These are phyloP conservation scores for Myodes glareolus DNA, from an alignment of 2,113 vertebrate species.

Conservation along the genomic window DNA sequence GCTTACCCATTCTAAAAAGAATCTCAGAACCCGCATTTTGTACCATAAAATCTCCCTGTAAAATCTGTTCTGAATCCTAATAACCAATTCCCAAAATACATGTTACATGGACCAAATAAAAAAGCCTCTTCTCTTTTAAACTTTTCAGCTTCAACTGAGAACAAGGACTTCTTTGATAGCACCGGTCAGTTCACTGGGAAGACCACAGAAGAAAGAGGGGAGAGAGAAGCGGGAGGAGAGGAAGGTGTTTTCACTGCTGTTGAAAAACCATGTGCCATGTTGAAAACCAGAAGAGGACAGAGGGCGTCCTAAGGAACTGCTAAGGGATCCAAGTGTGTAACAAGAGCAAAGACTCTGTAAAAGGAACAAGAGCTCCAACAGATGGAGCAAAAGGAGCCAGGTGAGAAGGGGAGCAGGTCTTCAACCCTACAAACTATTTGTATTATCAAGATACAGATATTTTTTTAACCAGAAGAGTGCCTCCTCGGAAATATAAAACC, in stretches of 20 bases:
- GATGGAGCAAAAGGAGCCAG: slow-evolving; percentile 19
- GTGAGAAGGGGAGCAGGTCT: neutral
- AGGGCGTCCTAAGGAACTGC: neutral
- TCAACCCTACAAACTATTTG: neutral
- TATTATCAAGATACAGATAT: neutral
- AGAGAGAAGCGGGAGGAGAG: neutral
- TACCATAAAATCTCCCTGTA: neutral
- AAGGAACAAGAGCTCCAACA: slow-evolving; percentile 52
- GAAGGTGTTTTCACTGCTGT: neutral
- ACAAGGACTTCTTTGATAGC: neutral
- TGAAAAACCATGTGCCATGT: neutral
- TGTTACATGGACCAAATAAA: neutral
- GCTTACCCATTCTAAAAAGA: slow-evolving; percentile 43
- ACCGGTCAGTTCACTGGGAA: neutral
- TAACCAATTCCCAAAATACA: neutral
- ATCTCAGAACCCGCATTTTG: slow-evolving; percentile 11
- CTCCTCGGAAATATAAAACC: slow-evolving; percentile 46
- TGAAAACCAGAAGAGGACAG: neutral
- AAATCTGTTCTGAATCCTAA: slow-evolving; percentile 39
- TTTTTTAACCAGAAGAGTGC: slow-evolving; percentile 38
- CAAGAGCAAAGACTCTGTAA: slow-evolving; percentile 17
- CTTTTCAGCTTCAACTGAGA: neutral
- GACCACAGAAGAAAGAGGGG: neutral
- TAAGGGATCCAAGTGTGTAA: neutral
- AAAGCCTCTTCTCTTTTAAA: neutral